Conservation (phyloP, 2,113 vertebrate genomes). For the Quiscalus mexicanus region DNA sequence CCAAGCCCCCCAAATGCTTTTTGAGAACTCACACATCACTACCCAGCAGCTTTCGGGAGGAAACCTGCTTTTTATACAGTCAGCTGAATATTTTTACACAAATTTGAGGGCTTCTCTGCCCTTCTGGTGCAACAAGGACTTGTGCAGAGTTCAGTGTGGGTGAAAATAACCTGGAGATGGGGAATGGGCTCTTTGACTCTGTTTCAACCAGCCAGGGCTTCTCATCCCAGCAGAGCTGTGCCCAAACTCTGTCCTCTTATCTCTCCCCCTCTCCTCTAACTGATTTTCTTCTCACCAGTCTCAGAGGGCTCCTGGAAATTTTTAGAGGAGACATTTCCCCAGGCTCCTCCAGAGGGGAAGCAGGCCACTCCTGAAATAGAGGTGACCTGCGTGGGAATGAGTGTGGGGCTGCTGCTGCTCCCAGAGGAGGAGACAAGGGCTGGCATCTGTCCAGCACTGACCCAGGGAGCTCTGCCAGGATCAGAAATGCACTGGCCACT, state of each 20-base stretch:
- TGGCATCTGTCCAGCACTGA: background rate
- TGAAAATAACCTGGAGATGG: background rate
- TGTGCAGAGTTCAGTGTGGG: background rate
- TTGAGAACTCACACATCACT: background rate
- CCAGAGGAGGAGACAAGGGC: background rate
- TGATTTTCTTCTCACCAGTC: background rate
- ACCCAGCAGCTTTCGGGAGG: background rate
- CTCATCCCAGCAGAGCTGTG: background rate
- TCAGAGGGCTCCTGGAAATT: background rate
- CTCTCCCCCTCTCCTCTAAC: background rate
- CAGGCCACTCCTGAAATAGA: background rate
- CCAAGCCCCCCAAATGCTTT: background rate
- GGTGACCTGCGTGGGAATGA: background rate
- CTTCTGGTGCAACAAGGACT: background rate
- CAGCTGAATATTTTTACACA: background rate
- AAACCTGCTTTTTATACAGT: background rate
- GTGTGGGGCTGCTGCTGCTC: background rate
- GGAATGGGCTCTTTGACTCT: background rate
- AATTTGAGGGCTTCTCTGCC: background rate
- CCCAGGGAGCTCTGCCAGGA: background rate
- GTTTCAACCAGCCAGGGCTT: background rate
- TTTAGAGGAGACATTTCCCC: background rate
- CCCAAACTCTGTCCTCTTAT: background rate
- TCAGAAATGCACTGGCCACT: background rate
- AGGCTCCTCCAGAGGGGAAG: background rate